These are phyloP conservation scores for Caenorhabditis sp. DNA, from an alignment of 2,888 invertebrate genomes.

Conservation along the genomic window DNA sequence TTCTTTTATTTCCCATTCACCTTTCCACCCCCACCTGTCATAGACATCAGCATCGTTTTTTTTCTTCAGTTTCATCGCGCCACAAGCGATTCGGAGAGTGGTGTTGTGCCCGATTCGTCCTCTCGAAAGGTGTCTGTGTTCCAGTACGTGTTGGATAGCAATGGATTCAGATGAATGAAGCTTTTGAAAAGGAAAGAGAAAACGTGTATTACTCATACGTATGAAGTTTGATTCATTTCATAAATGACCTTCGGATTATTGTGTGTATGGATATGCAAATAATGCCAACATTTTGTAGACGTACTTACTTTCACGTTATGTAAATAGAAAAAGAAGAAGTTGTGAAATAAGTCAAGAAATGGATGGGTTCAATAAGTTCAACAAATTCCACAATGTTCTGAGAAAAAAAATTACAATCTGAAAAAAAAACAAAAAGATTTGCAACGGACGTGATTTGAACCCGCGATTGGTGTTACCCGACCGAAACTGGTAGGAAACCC, in stretches of 20 bases:
- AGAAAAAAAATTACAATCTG: too few species aligned
- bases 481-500: too few species aligned
- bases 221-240: slow-evolving; percentile 56
- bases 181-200: slow-evolving; percentile 18
- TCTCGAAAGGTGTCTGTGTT: slow-evolving; percentile 53
- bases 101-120: slow-evolving; percentile 64
- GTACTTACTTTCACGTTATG: slow-evolving; percentile 4
- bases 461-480: too few species aligned
- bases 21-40: background rate
- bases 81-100: slow-evolving; percentile 49
- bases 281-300: too few species aligned
- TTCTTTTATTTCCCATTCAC: background rate
- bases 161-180: background rate
- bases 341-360: background rate
- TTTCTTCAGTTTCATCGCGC: slow-evolving; percentile 30
- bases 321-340: background rate
- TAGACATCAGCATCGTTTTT: slow-evolving; percentile 15
- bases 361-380: background rate
- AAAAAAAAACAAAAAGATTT: background rate
- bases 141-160: slow-evolving; percentile 52
- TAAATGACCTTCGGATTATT: slow-evolving; percentile 37
- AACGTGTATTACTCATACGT: slow-evolving; percentile 25
- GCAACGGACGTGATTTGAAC: too few species aligned
- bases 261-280: slow-evolving; percentile 34
- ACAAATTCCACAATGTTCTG: too few species aligned